phyloP scores from a whole-genome alignment of 2,113 vertebrate species.

The Sisor rabdophorus region DNA sequence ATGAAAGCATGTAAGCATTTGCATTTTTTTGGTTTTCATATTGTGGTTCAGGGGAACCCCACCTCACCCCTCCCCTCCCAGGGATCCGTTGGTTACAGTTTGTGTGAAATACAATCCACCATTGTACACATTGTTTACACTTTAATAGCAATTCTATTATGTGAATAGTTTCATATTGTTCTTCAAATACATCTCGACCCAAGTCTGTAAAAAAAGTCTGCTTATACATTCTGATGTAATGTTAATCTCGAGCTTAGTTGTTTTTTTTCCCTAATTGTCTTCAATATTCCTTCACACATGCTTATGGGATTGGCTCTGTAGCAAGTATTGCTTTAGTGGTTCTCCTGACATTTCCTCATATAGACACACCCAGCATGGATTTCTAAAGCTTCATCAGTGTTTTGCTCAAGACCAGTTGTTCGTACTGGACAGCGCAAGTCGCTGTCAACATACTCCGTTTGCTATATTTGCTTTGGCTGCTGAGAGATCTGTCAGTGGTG shows the following conservation, averaged over 20 bases:
- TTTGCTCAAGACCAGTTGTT: constrained; percentile 14
- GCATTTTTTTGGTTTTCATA: too few species aligned
- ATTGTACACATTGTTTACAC: not conserved
- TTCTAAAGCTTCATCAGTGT: constrained; percentile 3
- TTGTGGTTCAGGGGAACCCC: too few species aligned
- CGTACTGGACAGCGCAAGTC: constrained; percentile 4
- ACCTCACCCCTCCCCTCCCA: too few species aligned
- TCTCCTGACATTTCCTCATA: constrained; percentile 6
- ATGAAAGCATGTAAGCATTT: too few species aligned
- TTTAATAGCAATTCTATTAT: not conserved
- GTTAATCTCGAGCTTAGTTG: not conserved
- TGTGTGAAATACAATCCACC: not conserved
- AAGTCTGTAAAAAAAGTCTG: too few species aligned
- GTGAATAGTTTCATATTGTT: not conserved
- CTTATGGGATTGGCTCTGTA: not conserved
- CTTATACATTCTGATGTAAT: not conserved
- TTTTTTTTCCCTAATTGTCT: not conserved
- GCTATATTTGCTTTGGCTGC: constrained; percentile 26
- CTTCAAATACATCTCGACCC: not conserved
- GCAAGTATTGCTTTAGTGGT: not conserved
- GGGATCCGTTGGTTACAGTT: not conserved
- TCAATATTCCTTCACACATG: not conserved
- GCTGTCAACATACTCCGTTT: constrained; percentile 9
- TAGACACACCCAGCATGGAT: constrained; percentile 16
- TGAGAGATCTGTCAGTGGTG: constrained; percentile 30